Evolutionary conservation across 2,113 vertebrate species (phyloP), one percentile per base, ranked within the genome.

Genomic region (Apaloderma vittatum): DNA sequence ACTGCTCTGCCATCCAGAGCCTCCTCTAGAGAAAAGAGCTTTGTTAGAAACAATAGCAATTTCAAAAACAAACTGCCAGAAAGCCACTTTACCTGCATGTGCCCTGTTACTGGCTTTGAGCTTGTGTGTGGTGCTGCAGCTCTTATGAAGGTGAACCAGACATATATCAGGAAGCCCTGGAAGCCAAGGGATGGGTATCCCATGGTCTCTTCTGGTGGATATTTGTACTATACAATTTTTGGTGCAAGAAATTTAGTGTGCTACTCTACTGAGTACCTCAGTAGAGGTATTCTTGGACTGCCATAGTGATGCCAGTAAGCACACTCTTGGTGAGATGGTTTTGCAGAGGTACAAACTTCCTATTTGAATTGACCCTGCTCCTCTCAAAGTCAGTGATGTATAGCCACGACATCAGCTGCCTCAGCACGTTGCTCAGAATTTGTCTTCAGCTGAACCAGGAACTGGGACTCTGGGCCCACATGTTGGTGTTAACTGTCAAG

Each of bases 21-120:
- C 27, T 36, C 43, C 67, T 86, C 27, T 85, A 62, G 88, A 80
- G 89, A 88, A 84, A 83, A 32, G 22, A 79, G 7, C 27, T 91
- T 85, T 90, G n/a, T 65, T 91, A 79, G 63, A 86, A 90, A 80
- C 66, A 77, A 63, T 61, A 43, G 45, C 55, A 68, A 19, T 45
- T 72, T 59, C 36, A 66, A 57, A 81, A 62, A 12, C 34, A 71
- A 94, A 80, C 73, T 88, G 49, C 46, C 15, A 24, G 36, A 85
- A 95, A 91, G n/a, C 49, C 58, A 67, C 37, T 94, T 82, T 67
- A 34, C 46, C 46, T 82, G 46, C 13, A 3, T 74, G 27, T 90
- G 37, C 77, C 63, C 58, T 86, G 46, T 80, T 63, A 70, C 52
- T 15, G 83, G 26, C 29, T 88, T 58, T 78, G 43, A 57, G 67